Conservation (phyloP, 1,140 invertebrate genomes). For the Geopemphigus sp. region DNA sequence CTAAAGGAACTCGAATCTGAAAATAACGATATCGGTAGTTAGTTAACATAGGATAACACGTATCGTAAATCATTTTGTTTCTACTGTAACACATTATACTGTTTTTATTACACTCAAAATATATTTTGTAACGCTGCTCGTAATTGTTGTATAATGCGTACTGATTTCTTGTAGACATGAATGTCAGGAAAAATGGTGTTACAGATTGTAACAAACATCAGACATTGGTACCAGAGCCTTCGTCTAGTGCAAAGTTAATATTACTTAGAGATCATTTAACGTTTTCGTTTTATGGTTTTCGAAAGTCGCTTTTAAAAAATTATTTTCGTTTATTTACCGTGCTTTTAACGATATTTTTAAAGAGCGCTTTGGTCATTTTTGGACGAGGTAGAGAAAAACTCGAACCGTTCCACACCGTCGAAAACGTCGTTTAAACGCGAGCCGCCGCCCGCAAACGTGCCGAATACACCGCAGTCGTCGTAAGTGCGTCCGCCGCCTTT, state of each 20-base stretch:
- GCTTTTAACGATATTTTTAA: conserved; percentile 9
- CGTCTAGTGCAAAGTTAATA: conserved; percentile 49
- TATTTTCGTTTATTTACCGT: conserved; percentile 2
- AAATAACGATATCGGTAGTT: conserved; percentile 36
- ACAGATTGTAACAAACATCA: conserved; percentile 39
- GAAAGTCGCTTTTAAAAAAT: background rate
- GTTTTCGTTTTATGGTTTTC: background rate
- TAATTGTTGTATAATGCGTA: background rate
- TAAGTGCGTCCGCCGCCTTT: background rate
- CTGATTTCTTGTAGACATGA: conserved; percentile 46
- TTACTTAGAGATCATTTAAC: conserved; percentile 25
- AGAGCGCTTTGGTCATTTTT: conserved; percentile 46
- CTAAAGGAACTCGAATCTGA: conserved; percentile 42
- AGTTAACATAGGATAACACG: background rate
- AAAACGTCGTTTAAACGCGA: conserved; percentile 23
- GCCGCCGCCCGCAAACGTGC: background rate
- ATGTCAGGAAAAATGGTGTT: conserved; percentile 45
- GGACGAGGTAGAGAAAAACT: conserved; percentile 35
- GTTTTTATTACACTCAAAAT: conserved; percentile 1
- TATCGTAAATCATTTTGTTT: conserved; percentile 7
- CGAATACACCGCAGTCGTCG: background rate
- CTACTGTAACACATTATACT: background rate
- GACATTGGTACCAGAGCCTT: conserved; percentile 34
- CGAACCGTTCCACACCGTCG: background rate
- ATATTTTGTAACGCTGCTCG: background rate